phyloP scores from a whole-genome alignment of 2,113 vertebrate genomes.

The Oophaga pumilio region DNA sequence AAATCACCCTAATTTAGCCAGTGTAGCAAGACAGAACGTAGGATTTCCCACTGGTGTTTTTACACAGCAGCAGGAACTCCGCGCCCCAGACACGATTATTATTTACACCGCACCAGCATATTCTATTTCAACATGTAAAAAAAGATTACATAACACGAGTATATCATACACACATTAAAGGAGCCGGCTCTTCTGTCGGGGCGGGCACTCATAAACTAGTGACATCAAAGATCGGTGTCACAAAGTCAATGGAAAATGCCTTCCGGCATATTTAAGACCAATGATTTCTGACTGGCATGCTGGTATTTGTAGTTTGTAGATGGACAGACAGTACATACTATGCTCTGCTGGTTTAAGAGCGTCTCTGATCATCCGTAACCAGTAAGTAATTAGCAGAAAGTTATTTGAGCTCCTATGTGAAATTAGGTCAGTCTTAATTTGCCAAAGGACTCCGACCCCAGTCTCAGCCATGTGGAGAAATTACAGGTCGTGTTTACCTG shows the following conservation, averaged over 20 bases:
- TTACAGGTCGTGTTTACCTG: not conserved
- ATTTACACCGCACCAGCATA: not conserved
- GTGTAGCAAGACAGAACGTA: not conserved
- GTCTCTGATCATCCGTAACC: conserved; percentile 29
- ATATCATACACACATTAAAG: not conserved
- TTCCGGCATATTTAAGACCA: not conserved
- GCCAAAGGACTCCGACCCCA: not conserved
- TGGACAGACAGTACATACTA: not conserved
- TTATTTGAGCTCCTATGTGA: conserved; percentile 45
- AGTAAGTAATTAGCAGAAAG: conserved; percentile 47
- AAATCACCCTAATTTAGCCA: not conserved
- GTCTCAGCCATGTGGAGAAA: not conserved
- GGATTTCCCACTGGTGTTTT: not conserved
- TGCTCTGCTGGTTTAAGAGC: conserved; percentile 6
- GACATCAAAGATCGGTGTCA: not conserved
- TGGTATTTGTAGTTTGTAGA: not conserved
- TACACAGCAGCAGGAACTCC: not conserved
- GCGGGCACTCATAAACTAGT: not conserved
- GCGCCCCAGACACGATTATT: not conserved
- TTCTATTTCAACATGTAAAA: not conserved
- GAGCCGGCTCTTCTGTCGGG: not conserved
- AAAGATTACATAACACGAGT: not conserved
- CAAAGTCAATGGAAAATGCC: not conserved
- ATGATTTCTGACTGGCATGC: not conserved
- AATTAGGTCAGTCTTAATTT: conserved; percentile 32